A percentile compares a stretch with the other conserved stretches of the same genome.
Conservation (phyloP, 2,113 vertebrate species). For the Megaleporinus macrocephalus region DNA sequence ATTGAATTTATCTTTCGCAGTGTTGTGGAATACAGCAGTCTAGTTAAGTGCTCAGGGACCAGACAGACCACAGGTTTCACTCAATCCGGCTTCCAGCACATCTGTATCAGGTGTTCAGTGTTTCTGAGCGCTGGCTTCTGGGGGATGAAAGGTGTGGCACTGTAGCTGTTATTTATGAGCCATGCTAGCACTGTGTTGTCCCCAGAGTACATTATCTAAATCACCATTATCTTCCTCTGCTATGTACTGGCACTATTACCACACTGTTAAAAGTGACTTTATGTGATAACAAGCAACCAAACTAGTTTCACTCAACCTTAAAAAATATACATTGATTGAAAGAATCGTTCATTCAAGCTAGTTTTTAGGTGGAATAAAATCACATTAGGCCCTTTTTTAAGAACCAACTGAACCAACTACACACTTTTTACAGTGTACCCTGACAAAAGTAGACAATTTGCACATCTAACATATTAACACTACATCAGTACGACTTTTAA, state of each 20-base stretch:
- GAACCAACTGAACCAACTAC: too few species aligned
- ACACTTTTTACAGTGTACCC: too few species aligned
- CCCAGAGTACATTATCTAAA: background rate
- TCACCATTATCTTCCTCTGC: background rate
- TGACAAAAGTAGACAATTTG: too few species aligned
- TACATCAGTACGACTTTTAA: too few species aligned
- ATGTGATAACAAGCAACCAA: too few species aligned
- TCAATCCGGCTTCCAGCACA: background rate
- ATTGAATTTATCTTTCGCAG: background rate
- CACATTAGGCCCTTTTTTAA: too few species aligned
- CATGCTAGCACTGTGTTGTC: background rate
- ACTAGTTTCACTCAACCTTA: too few species aligned
- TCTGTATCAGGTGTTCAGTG: background rate
- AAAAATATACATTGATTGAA: too few species aligned
- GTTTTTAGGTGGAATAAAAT: too few species aligned
- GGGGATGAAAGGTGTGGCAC: background rate
- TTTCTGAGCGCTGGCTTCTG: background rate
- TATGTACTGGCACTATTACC: background rate
- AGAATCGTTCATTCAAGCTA: too few species aligned
- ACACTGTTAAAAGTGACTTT: too few species aligned
- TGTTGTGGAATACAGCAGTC: background rate
- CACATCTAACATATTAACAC: too few species aligned
- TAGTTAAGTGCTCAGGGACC: background rate
- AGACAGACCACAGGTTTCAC: background rate
- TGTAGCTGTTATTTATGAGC: background rate